These are phyloP conservation scores for Amblyraja radiata DNA, from an alignment of 2,797 vertebrate genomes.

Conservation along the genomic window DNA sequence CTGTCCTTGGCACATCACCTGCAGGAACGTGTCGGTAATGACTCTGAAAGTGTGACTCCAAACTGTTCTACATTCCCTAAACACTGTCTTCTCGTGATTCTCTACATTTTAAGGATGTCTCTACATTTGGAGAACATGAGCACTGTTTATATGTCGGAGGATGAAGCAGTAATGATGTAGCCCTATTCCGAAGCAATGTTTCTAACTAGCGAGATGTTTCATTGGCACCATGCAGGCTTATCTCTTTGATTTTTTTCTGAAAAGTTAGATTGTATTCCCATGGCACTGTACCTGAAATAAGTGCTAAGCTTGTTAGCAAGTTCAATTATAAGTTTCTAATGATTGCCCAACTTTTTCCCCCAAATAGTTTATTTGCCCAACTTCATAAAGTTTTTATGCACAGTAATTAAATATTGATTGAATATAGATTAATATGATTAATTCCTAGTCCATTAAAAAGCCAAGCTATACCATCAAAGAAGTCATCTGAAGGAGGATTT, in stretches of 20 bases:
- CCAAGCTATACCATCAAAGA: not conserved
- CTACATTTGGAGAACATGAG: too few species aligned
- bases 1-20: not conserved
- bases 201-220: not conserved
- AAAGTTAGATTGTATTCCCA: not conserved
- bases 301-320: conserved; percentile 49
- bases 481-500: conserved; percentile 24
- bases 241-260: not conserved
- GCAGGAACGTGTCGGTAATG: not conserved
- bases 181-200: not conserved
- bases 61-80: not conserved
- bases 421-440: conserved; percentile 57
- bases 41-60: not conserved
- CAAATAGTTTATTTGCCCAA: conserved; percentile 42
- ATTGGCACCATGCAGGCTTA: not conserved
- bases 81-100: not conserved
- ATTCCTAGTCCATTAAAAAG: conserved; percentile 52
- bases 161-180: not conserved
- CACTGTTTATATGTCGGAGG: not conserved
- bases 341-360: conserved; percentile 42
- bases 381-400: conserved; percentile 50
- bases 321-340: conserved; percentile 51
- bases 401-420: conserved; percentile 57
- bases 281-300: conserved; percentile 41
- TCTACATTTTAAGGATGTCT: not conserved